phyloP scores from a whole-genome alignment of 2,113 vertebrate species.

The Vidua chalybeata region DNA sequence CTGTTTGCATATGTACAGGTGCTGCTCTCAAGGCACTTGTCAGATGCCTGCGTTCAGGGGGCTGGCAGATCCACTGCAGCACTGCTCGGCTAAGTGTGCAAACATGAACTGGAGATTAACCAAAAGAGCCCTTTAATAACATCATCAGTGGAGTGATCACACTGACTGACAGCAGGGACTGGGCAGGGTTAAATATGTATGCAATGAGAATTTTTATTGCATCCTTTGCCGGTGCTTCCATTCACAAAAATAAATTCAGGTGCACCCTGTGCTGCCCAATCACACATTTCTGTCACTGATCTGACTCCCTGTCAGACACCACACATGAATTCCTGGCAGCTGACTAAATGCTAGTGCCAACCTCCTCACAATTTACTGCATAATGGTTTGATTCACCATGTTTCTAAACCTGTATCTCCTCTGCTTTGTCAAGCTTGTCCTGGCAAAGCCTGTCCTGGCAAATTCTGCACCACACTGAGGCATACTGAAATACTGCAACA shows the following conservation, averaged over 20 bases:
- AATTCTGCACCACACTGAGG: background rate
- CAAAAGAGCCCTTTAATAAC: slow-evolving; percentile 2
- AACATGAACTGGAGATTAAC: background rate
- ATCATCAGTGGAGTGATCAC: background rate
- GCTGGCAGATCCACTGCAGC: background rate
- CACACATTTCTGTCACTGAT: background rate
- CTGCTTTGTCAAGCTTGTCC: background rate
- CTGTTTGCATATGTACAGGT: background rate
- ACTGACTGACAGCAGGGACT: background rate
- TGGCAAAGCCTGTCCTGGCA: fast-evolving
- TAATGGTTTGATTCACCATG: background rate
- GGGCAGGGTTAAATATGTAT: background rate
- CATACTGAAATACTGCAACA: fast-evolving
- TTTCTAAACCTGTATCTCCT: background rate
- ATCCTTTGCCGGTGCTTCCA: background rate
- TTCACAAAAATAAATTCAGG: background rate
- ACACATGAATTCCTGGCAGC: background rate
- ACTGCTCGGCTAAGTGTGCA: background rate
- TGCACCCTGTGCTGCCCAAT: background rate
- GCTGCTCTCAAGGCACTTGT: background rate
- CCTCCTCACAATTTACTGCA: background rate
- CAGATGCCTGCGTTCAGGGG: background rate
- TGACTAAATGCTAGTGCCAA: background rate
- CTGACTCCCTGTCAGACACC: background rate
- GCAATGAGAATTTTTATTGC: background rate